phyloP scores from a whole-genome alignment of 2,888 invertebrate species.

The Diabrotica balteata region DNA sequence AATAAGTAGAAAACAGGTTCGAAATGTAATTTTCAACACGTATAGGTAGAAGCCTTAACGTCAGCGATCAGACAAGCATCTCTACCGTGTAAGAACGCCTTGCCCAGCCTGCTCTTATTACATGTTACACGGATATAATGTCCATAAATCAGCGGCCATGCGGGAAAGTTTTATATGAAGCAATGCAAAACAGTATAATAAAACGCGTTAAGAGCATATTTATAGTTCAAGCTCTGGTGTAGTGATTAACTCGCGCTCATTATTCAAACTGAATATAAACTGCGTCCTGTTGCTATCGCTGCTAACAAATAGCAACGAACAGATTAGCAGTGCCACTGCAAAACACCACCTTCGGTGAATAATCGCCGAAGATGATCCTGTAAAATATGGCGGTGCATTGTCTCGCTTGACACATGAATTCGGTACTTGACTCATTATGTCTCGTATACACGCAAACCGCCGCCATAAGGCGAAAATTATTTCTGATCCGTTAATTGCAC shows the following conservation, averaged over 20 bases:
- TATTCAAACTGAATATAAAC: constrained; percentile 55
- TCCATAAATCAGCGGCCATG: constrained; percentile 57
- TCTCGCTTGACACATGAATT: constrained; percentile 13
- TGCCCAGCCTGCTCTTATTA: constrained; percentile 55
- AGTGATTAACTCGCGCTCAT: constrained; percentile 58
- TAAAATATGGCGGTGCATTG: constrained; percentile 26
- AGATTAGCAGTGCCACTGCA: constrained; percentile 42
- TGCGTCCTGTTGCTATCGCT: constrained; percentile 52
- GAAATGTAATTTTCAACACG: constrained; percentile 50
- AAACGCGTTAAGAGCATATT: constrained; percentile 59
- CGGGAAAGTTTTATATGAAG: constrained; percentile 58
- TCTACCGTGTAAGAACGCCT: constrained; percentile 53
- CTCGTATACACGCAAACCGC: constrained; percentile 15
- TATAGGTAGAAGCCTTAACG: constrained; percentile 28
- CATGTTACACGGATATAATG: constrained; percentile 56
- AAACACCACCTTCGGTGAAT: constrained; percentile 38
- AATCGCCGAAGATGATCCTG: constrained; percentile 35
- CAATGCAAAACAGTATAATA: constrained; percentile 58
- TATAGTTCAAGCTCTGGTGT: constrained; percentile 57
- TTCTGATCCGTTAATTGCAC: too few relatives aligned
- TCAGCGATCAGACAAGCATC: constrained; percentile 51
- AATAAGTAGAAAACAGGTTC: constrained; percentile 50
- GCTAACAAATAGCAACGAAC: constrained; percentile 48
- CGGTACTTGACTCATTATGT: constrained; percentile 18
- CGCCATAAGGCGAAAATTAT: too few relatives aligned